A percentile compares a stretch with the other conserved stretches of the same genome.
Evolutionary conservation across 2,113 vertebrate species (phyloP).

Genomic region (Halichoerus grypus): DNA sequence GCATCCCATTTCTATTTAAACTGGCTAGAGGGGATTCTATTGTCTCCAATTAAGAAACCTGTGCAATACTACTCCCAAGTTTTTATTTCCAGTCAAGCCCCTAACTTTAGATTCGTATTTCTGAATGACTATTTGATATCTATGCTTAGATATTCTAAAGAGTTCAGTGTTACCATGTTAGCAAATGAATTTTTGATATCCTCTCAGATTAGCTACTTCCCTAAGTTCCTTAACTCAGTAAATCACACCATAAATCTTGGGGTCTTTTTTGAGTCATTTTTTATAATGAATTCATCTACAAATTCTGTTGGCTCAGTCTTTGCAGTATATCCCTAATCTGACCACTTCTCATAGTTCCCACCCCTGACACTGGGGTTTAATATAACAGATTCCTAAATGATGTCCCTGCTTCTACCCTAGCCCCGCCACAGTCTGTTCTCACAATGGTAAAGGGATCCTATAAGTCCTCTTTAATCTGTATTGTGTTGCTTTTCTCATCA

Average conservation of each 20-base stretch:
- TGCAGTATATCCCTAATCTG: background rate
- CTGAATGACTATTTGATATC: background rate
- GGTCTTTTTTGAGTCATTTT: background rate
- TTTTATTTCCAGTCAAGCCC: background rate
- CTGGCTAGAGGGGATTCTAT: background rate
- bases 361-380: background rate
- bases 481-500: background rate
- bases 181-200: background rate
- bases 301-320: background rate
- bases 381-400: background rate
- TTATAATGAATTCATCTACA: background rate
- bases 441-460: background rate
- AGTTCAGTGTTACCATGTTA: background rate
- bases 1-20: background rate
- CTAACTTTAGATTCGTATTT: slow-evolving; percentile 39
- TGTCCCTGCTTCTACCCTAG: background rate
- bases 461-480: background rate
- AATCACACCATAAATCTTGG: background rate
- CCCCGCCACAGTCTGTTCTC: background rate
- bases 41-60: background rate
- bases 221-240: background rate
- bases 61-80: background rate
- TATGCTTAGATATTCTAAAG: background rate
- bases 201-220: background rate
- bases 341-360: background rate